Percentiles rank a stretch among this genome's conserved stretches.
Evolutionary conservation across 2,113 vertebrate genomes (phyloP).

Genomic region (Sinocyclocheilus rhinocerous): DNA sequence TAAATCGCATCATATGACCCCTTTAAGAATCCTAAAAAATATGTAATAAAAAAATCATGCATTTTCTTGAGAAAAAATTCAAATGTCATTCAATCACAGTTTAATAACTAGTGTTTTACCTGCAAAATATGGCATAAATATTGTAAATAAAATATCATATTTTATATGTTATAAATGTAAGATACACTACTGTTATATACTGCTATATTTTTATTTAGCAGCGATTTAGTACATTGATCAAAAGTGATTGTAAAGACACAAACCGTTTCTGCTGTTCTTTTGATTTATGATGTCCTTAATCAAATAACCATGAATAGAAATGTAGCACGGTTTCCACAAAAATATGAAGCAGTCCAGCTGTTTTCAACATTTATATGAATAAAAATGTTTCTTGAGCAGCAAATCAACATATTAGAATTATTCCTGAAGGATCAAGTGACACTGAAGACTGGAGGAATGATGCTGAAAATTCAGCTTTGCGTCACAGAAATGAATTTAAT

Average conservation of each 20-base stretch:
- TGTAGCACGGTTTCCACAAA: neutral
- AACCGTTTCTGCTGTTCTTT: neutral
- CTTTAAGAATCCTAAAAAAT: too few species aligned
- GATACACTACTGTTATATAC: too few species aligned
- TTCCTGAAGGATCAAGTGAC: neutral
- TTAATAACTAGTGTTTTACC: too few species aligned
- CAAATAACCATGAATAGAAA: neutral
- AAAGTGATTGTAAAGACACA: neutral
- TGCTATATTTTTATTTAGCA: neutral
- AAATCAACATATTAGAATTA: neutral
- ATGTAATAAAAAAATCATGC: too few species aligned
- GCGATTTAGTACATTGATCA: neutral
- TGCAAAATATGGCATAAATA: too few species aligned
- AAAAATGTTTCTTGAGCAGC: neutral
- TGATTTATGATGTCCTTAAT: neutral
- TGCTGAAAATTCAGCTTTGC: neutral
- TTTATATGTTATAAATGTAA: too few species aligned
- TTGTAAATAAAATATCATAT: too few species aligned
- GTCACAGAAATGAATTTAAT: neutral
- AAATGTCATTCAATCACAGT: too few species aligned
- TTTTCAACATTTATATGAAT: neutral
- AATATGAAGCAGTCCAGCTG: neutral
- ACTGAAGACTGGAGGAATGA: neutral
- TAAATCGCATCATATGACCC: too few species aligned
- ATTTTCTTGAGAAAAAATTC: too few species aligned